Conservation (phyloP, 2,797 vertebrate genomes). For the Picus viridis region DNA sequence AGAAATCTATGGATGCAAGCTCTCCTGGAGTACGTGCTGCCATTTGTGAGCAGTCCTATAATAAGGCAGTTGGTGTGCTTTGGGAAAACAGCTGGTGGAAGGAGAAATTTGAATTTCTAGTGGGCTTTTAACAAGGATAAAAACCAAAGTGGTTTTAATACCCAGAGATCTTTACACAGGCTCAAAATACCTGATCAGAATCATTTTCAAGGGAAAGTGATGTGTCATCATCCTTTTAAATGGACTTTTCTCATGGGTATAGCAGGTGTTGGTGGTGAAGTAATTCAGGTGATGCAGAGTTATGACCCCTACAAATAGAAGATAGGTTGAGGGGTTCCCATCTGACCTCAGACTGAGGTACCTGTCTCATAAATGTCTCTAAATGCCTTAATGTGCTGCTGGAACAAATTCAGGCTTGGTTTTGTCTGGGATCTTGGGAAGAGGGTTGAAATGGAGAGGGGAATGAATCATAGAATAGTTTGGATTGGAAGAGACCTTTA, state of each 20-base stretch:
- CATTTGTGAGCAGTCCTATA: neutral
- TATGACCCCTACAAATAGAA: neutral
- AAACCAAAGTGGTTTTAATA: neutral
- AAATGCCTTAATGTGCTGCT: neutral
- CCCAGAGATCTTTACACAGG: neutral
- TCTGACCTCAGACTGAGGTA: neutral
- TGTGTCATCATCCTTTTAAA: neutral
- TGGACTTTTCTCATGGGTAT: neutral
- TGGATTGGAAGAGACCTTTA: no score
- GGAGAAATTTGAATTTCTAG: slow-evolving; percentile 33
- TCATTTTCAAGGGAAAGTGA: neutral
- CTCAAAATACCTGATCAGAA: neutral
- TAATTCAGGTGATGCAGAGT: neutral
- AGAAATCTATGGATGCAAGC: neutral
- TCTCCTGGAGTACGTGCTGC: neutral
- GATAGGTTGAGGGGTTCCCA: neutral
- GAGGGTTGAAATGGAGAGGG: neutral
- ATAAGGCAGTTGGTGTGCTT: neutral
- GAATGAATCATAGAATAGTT: neutral
- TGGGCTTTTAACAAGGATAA: neutral
- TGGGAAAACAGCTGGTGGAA: slow-evolving; percentile 32
- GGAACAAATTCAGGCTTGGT: neutral
- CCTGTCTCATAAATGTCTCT: neutral
- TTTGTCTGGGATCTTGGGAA: neutral
- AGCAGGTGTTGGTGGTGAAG: neutral